phyloP scores from a whole-genome alignment of 2,113 vertebrate genomes.

The Penelope pileata region DNA sequence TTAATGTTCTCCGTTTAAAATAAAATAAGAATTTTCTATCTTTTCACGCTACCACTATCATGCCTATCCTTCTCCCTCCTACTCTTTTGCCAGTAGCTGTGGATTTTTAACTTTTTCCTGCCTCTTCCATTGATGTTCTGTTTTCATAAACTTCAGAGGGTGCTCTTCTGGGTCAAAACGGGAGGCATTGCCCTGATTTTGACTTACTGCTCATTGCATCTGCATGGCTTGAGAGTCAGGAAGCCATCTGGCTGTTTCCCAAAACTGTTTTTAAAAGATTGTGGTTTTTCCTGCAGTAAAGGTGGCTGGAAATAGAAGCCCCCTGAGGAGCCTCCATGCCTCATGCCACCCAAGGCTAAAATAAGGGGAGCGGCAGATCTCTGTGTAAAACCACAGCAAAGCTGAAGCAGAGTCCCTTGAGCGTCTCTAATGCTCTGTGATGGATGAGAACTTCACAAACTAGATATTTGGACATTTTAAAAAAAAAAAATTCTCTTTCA shows the following conservation, averaged over 20 bases:
- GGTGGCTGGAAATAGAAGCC: not conserved
- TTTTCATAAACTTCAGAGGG: not conserved
- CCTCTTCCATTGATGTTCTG: not conserved
- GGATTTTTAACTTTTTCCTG: not conserved
- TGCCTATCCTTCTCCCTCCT: not conserved
- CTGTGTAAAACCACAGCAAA: not conserved
- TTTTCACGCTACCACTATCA: not conserved
- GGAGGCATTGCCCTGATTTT: not conserved
- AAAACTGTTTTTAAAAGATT: not conserved
- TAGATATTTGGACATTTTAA: not conserved
- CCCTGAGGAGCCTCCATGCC: not conserved
- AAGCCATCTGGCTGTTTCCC: not conserved
- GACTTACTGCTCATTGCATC: not conserved
- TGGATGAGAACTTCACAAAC: constrained; percentile 14
- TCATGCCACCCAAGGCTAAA: not conserved
- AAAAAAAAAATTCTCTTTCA: not conserved
- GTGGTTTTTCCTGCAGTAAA: not conserved
- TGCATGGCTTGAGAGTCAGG: not conserved
- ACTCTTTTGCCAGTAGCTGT: not conserved
- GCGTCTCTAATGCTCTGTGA: not conserved
- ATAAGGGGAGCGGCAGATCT: not conserved
- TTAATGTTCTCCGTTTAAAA: not conserved
- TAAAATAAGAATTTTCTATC: not conserved
- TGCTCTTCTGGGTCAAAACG: not conserved
- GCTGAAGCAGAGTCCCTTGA: not conserved